phyloP scores from a whole-genome alignment of 2,113 vertebrate species.

The Heterotis niloticus region DNA sequence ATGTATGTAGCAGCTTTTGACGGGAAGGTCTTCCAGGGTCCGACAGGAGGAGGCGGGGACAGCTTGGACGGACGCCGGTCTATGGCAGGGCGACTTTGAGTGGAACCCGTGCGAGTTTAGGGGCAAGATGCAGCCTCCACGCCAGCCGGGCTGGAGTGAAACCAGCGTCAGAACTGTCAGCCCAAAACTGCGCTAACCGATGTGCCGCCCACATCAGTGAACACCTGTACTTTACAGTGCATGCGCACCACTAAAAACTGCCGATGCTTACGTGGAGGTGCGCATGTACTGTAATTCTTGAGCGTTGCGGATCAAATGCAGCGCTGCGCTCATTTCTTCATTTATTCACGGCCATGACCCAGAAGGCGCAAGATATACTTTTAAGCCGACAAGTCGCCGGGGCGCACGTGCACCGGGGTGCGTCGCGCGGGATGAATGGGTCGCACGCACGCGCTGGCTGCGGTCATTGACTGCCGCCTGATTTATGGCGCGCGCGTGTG shows the following conservation, averaged over 20 bases:
- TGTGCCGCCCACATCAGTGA: too few species aligned
- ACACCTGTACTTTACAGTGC: too few species aligned
- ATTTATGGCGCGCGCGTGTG: slow-evolving; percentile 42
- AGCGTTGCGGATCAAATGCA: slow-evolving; percentile 2
- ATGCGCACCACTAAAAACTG: too few species aligned
- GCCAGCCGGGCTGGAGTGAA: too few species aligned
- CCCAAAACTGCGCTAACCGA: too few species aligned
- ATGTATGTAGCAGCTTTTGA: neutral
- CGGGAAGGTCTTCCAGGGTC: too few species aligned
- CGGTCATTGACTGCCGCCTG: slow-evolving; percentile 35
- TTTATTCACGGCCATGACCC: slow-evolving; percentile 28
- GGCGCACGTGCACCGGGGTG: slow-evolving; percentile 9
- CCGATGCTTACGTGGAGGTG: neutral
- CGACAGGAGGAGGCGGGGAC: too few species aligned
- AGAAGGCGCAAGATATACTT: slow-evolving; percentile 19
- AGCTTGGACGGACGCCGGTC: too few species aligned
- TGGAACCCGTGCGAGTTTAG: too few species aligned
- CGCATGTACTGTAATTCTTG: neutral
- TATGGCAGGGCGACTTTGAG: too few species aligned
- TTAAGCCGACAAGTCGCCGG: neutral
- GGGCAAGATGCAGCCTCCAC: too few species aligned
- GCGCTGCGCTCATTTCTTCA: neutral
- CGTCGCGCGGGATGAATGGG: slow-evolving; percentile 32
- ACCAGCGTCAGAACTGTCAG: too few species aligned
- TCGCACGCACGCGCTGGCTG: slow-evolving; percentile 30